Conservation (phyloP, 2,888 invertebrate genomes). For the Calliscelio sp. region DNA sequence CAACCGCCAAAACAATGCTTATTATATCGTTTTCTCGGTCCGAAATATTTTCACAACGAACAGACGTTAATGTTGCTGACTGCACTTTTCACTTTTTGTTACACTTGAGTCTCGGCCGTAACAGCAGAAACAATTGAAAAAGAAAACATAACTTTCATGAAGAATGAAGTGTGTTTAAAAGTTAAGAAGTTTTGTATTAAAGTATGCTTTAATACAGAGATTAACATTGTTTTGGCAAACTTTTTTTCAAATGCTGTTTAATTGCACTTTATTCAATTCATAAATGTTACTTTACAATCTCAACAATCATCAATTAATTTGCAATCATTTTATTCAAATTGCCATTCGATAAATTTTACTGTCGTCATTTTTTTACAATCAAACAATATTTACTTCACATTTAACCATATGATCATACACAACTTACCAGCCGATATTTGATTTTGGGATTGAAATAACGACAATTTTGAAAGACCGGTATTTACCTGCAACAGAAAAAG, state of each 20-base stretch:
- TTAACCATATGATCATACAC: too few species aligned
- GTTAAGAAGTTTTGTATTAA: slow-evolving; percentile 61
- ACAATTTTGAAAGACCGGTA: slow-evolving; percentile 23
- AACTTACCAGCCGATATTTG: slow-evolving; percentile 55
- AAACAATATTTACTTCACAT: background rate
- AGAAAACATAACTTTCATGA: slow-evolving; percentile 64
- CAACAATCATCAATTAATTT: background rate
- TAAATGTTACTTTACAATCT: background rate
- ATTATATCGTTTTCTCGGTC: slow-evolving; percentile 12
- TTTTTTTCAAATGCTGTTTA: slow-evolving; percentile 44
- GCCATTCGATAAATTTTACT: too few species aligned
- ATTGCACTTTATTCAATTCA: slow-evolving; percentile 34
- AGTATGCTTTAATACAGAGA: slow-evolving; percentile 60
- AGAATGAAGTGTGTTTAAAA: slow-evolving; percentile 71
- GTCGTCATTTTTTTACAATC: too few species aligned
- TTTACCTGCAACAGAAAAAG: slow-evolving; percentile 70
- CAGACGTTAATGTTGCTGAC: slow-evolving; percentile 4
- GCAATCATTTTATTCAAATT: background rate
- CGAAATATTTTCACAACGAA: slow-evolving; percentile 18
- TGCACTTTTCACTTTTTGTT: slow-evolving; percentile 40
- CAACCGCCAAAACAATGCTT: slow-evolving; percentile 23
- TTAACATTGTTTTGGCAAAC: slow-evolving; percentile 59
- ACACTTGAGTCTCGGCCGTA: slow-evolving; percentile 30
- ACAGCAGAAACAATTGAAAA: slow-evolving; percentile 63
- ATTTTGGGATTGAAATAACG: slow-evolving; percentile 2